phyloP scores from a whole-genome alignment of 2,888 invertebrate species.

The Glaucopsyche alexis region DNA sequence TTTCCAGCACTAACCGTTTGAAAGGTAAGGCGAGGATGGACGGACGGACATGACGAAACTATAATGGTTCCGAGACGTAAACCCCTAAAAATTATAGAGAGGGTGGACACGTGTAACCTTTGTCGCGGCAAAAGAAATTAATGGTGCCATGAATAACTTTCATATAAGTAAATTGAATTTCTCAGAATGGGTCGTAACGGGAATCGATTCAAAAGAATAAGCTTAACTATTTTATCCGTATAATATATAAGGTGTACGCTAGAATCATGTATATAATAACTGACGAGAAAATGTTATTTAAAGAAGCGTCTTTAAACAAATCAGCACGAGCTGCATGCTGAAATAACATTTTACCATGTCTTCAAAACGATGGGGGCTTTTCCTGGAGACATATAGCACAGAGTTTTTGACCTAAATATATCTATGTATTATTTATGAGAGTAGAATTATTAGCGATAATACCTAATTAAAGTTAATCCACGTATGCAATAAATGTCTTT shows the following conservation, averaged over 20 bases:
- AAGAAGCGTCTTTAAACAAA: neutral
- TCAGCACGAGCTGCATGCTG: no score
- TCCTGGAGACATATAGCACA: neutral
- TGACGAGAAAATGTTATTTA: neutral
- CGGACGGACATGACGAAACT: no score
- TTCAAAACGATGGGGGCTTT: neutral
- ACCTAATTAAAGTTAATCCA: no score
- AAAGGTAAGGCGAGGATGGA: no score
- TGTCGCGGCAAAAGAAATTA: slow-evolving; percentile 2
- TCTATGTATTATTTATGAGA: no score
- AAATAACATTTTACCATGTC: neutral
- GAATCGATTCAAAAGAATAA: slow-evolving; percentile 5
- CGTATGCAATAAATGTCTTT: no score
- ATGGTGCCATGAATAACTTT: slow-evolving; percentile 12
- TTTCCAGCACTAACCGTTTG: no score
- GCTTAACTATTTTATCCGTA: neutral
- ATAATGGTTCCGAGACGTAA: no score
- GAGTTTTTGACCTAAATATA: no score
- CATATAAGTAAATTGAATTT: neutral
- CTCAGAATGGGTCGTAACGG: neutral
- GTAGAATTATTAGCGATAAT: no score
- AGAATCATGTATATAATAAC: neutral
- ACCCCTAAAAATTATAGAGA: no score
- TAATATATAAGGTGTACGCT: neutral
- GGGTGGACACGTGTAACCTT: neutral